These are phyloP conservation scores for Apostichopus leukothele DNA, from an alignment of 53 echinoderm and acorn worm species.

Conservation along the genomic window DNA sequence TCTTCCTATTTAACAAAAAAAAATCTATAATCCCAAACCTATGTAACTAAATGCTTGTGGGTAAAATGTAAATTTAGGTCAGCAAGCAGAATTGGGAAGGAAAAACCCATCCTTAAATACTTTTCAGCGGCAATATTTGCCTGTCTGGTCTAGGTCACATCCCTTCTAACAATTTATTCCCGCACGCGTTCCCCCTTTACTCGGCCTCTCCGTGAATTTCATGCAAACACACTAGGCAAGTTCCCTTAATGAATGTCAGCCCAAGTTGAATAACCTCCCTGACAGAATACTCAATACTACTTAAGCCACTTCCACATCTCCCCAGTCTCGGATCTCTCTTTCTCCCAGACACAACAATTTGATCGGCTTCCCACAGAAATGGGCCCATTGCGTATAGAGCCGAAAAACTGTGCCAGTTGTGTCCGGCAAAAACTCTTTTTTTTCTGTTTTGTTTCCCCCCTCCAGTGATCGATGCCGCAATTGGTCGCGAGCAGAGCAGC, in stretches of 20 bases:
- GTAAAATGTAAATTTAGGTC: slow-evolving; percentile 38
- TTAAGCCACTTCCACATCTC: slow-evolving; percentile 44
- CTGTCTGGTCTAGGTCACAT: slow-evolving; percentile 38
- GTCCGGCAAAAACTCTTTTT: slow-evolving; percentile 4
- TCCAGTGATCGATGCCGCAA: slow-evolving; percentile 4
- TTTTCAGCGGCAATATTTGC: slow-evolving; percentile 34
- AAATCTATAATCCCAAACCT: neutral
- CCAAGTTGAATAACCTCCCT: slow-evolving; percentile 40
- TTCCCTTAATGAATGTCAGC: slow-evolving; percentile 34
- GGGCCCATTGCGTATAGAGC: slow-evolving; percentile 36
- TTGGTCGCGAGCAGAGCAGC: slow-evolving; percentile 32
- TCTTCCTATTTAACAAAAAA: neutral
- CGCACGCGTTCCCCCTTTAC: neutral
- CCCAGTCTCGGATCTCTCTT: slow-evolving; percentile 29
- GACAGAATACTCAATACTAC: slow-evolving; percentile 42
- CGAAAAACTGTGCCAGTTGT: slow-evolving; percentile 33
- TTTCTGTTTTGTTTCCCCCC: slow-evolving; percentile 5
- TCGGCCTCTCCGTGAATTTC: slow-evolving; percentile 34
- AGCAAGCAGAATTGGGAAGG: slow-evolving; percentile 17
- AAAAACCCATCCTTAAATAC: slow-evolving; percentile 31
- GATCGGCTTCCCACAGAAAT: slow-evolving; percentile 35
- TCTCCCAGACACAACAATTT: slow-evolving; percentile 46
- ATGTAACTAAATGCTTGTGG: slow-evolving; percentile 5
- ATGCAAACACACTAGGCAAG: slow-evolving; percentile 40
- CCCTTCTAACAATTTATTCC: slow-evolving; percentile 20